These are phyloP conservation scores for Drosophila sp. DNA, from an alignment of 1,140 invertebrate species.

Conservation along the genomic window DNA sequence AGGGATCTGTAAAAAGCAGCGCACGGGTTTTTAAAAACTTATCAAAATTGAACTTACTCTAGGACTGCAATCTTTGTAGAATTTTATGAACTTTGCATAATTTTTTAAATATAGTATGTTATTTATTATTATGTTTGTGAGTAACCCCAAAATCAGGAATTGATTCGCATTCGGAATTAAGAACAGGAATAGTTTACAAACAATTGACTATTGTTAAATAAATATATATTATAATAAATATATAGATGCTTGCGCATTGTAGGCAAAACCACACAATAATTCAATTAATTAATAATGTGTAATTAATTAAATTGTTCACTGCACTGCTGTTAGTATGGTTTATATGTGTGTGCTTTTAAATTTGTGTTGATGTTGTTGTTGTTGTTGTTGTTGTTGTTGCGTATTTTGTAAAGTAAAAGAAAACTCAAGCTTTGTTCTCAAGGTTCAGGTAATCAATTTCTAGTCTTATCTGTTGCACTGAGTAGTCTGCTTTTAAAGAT, in stretches of 20 bases:
- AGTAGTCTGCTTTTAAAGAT: constrained; percentile 74
- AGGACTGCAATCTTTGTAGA: neutral
- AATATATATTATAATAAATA: neutral
- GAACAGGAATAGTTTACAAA: constrained; percentile 11
- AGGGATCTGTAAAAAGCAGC: constrained; percentile 43
- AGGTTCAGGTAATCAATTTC: constrained; percentile 83
- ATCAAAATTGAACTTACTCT: neutral
- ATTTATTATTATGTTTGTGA: no score
- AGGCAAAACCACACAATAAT: neutral
- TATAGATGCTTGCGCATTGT: neutral
- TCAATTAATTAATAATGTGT: constrained; percentile 15
- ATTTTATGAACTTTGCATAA: neutral
- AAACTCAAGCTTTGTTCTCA: constrained; percentile 81
- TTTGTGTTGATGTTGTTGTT: constrained; percentile 1
- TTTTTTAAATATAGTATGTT: no score
- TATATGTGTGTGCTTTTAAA: constrained; percentile 37
- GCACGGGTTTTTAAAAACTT: neutral
- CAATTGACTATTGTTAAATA: constrained; percentile 14
- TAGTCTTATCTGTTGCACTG: constrained; percentile 83
- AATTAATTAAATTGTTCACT: constrained; percentile 8
- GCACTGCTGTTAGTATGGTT: constrained; percentile 9
- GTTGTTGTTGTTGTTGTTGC: constrained; percentile 18
- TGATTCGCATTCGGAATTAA: neutral
- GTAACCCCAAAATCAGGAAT: neutral
- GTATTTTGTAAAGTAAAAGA: constrained; percentile 63